Percentiles rank a stretch among this genome's conserved stretches.
These are phyloP conservation scores for Rhagonycha fulva DNA, from an alignment of 2,888 invertebrate species.

Conservation along the genomic window DNA sequence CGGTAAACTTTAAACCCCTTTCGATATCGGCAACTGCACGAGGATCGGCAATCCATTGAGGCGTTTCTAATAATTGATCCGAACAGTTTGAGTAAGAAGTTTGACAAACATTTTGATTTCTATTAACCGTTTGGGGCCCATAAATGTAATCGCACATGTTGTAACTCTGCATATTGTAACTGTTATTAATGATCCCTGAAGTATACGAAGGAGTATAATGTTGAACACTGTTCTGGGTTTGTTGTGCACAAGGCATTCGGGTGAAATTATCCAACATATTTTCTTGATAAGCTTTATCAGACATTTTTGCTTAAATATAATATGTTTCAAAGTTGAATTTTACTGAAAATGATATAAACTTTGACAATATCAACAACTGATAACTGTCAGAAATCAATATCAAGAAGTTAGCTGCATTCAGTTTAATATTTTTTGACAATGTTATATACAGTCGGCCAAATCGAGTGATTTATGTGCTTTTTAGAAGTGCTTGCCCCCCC, in stretches of 20 bases:
- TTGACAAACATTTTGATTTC: slow-evolving; percentile 29
- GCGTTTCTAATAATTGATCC: slow-evolving; percentile 19
- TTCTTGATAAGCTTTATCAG: slow-evolving; percentile 20
- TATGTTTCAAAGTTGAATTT: not conserved
- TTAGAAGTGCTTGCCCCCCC: too few relatives aligned
- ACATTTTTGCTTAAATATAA: slow-evolving; percentile 7
- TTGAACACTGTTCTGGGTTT: slow-evolving; percentile 21
- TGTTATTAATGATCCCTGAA: slow-evolving; percentile 16
- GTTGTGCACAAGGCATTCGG: slow-evolving; percentile 34
- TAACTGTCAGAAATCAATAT: not conserved
- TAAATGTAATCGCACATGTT: slow-evolving; percentile 34
- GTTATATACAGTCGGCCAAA: too few relatives aligned
- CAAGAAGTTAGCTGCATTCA: not conserved
- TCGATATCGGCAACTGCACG: slow-evolving; percentile 35
- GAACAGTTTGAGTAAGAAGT: slow-evolving; percentile 16
- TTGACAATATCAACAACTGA: not conserved
- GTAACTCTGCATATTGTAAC: slow-evolving; percentile 23
- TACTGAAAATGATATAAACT: not conserved
- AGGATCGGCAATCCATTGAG: slow-evolving; percentile 36
- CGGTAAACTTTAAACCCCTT: slow-evolving; percentile 38
- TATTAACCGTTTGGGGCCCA: slow-evolving; percentile 28
- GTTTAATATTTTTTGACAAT: too few relatives aligned
- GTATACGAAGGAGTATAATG: slow-evolving; percentile 28
- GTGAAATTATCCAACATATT: slow-evolving; percentile 11
- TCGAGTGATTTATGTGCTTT: too few relatives aligned